A percentile compares a stretch with the other conserved stretches of the same genome.
Evolutionary conservation across 2,888 invertebrate species (phyloP).

Genomic region (Chalcis sispes): DNA sequence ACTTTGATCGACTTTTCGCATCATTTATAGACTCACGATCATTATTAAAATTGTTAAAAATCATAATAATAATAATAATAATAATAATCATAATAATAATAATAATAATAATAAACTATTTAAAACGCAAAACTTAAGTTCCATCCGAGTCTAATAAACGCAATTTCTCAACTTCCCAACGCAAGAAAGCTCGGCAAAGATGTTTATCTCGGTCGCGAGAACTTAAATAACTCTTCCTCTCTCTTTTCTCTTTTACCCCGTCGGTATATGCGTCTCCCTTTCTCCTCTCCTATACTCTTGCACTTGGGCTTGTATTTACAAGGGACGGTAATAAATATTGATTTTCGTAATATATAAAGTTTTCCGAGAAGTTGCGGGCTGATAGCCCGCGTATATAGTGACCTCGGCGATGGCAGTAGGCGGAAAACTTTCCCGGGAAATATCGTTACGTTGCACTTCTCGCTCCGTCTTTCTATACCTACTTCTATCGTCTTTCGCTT

Average conservation of each 20-base stretch:
- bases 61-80: too few relatives aligned
- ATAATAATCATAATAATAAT: too few relatives aligned
- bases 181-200: constrained; percentile 3
- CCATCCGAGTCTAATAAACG: not conserved
- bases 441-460: constrained; percentile 32
- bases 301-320: constrained; percentile 28
- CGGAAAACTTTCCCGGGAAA: constrained; percentile 42
- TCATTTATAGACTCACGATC: too few relatives aligned
- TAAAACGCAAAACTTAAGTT: too few relatives aligned
- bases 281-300: not conserved
- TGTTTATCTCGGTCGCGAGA: constrained; percentile 16
- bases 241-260: not conserved
- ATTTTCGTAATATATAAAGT: constrained; percentile 54
- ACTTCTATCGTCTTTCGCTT: not conserved
- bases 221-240: constrained; percentile 25
- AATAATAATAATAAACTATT: too few relatives aligned
- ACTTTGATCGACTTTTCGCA: too few relatives aligned
- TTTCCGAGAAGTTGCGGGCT: constrained; percentile 18
- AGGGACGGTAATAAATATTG: constrained; percentile 55
- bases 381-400: too few relatives aligned
- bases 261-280: not conserved
- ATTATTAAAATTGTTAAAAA: too few relatives aligned
- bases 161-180: not conserved
- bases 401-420: not conserved
- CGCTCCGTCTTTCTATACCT: constrained; percentile 10